Base-by-base conservation (phyloP, 2,113 vertebrate species). In the Corythaeola cristata region DNA sequence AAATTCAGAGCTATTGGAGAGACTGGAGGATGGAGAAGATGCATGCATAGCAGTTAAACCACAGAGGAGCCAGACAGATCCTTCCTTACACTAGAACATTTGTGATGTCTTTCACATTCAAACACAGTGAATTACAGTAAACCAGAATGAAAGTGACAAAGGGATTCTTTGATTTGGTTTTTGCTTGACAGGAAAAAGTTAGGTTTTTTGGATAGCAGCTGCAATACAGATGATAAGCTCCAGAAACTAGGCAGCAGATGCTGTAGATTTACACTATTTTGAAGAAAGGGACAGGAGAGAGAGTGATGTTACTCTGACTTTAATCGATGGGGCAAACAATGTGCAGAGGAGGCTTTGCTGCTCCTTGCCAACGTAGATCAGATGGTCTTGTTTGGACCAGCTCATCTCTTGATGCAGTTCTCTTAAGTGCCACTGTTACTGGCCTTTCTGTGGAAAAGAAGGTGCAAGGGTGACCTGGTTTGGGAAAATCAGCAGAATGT, bases 21-120 rank as follows among this genome's bases (percentile, higher is more conserved):
- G 67, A 16, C 0, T 7, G 71, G 67, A 85, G 62, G 69, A 75
- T 32, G 17, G 27, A 58, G n/a, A 93, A 71, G 58, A 30, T 55
- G 45, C 60, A 33, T 1, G 4, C 0, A 0, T 49, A 92, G 52
- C 60, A 89, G 68, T 75, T 94, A 90, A 90, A 96, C 88, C 90
- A 45, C 80, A 89, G 58, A 92, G 88, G 30, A 95, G 58, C 45
- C 83, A 95, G 77, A 75, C 92, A 69, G 45, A 62, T 92, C 23
- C 7, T 93, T 89, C 73, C 41, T 90, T 53, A n/a, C 17, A 47
- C 28, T 79, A 52, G 69, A 92, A 63, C 28, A 30, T 62, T 72
- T 69, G n/a, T 63, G 30, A 58, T 58, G 39, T 58, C 89, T 94
- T 95, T 82, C 41, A 44, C 24, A 27, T 93, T 53, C 24, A 66